These are phyloP conservation scores for Spodoptera picta DNA, from an alignment of 2,888 invertebrate species.

Conservation along the genomic window DNA sequence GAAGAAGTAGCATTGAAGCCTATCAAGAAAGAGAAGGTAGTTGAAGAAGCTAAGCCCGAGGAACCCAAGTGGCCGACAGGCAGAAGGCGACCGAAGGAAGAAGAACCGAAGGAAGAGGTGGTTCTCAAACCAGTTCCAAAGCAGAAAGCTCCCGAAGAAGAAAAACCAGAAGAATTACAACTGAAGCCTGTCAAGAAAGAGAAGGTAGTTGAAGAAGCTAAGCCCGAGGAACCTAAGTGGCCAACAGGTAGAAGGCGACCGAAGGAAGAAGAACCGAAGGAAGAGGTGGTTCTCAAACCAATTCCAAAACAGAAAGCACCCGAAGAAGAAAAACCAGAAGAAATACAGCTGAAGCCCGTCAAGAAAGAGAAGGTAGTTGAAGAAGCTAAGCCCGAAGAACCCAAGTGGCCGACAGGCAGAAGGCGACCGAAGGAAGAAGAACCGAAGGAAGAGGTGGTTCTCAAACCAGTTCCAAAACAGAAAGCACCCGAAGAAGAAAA, in stretches of 20 bases:
- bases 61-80: slow-evolving; percentile 7
- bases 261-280: slow-evolving; percentile 10
- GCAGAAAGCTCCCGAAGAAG: slow-evolving; percentile 39
- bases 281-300: slow-evolving; percentile 13
- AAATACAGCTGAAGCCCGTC: slow-evolving; percentile 2
- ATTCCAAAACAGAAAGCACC: background rate
- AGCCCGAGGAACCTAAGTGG: slow-evolving; percentile 12
- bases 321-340: slow-evolving; percentile 12
- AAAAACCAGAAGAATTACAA: slow-evolving; percentile 8
- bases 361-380: slow-evolving; percentile 13
- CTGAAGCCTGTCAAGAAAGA: slow-evolving; percentile 10
- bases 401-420: slow-evolving; percentile 14
- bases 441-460: slow-evolving; percentile 16
- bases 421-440: slow-evolving; percentile 17
- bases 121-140: slow-evolving; percentile 53
- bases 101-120: background rate
- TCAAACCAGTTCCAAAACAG: slow-evolving; percentile 11
- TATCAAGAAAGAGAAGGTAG: slow-evolving; percentile 1
- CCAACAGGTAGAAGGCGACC: slow-evolving; percentile 14
- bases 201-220: slow-evolving; percentile 9
- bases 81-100: slow-evolving; percentile 9
- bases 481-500: slow-evolving; percentile 11
- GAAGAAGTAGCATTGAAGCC: slow-evolving; percentile 1
- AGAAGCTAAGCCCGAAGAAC: slow-evolving; percentile 8
- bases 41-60: slow-evolving; percentile 5